A percentile compares a stretch with the other conserved stretches of the same genome.
phyloP scores from a whole-genome alignment of 2,888 invertebrate species.

The Malacosoma neustria region DNA sequence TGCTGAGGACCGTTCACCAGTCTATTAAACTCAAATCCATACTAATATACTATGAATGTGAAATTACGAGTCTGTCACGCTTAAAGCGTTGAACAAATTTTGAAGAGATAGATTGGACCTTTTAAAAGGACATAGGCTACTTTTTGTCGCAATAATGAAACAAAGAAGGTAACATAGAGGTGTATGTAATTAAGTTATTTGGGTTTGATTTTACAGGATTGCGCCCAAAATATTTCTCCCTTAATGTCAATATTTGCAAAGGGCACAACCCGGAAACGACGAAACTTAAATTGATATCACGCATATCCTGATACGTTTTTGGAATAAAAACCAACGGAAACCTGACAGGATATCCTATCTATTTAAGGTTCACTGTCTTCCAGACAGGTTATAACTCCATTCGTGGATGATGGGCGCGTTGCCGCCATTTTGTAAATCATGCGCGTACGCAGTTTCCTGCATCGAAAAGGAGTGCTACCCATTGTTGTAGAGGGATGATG shows the following conservation, averaged over 20 bases:
- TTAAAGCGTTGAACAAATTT: too few species aligned
- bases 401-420: constrained; percentile 41
- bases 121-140: too few species aligned
- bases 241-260: background rate
- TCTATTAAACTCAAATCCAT: too few species aligned
- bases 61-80: too few species aligned
- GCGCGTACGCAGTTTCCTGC: constrained; percentile 69
- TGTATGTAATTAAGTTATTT: too few species aligned
- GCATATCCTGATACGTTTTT: background rate
- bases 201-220: too few species aligned
- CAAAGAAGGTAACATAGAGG: too few species aligned
- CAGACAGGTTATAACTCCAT: constrained; percentile 52
- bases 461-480: constrained; percentile 63
- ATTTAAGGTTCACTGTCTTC: constrained; percentile 58
- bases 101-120: too few species aligned
- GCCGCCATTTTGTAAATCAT: constrained; percentile 50
- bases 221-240: background rate
- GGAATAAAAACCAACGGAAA: constrained; percentile 36
- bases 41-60: too few species aligned
- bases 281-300: background rate
- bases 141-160: too few species aligned
- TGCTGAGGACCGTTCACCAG: too few species aligned
- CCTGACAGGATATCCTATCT: constrained; percentile 60
- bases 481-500: constrained; percentile 66
- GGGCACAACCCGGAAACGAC: background rate